phyloP scores from a whole-genome alignment of 2,888 invertebrate genomes.

The Ferrisia virgata region DNA sequence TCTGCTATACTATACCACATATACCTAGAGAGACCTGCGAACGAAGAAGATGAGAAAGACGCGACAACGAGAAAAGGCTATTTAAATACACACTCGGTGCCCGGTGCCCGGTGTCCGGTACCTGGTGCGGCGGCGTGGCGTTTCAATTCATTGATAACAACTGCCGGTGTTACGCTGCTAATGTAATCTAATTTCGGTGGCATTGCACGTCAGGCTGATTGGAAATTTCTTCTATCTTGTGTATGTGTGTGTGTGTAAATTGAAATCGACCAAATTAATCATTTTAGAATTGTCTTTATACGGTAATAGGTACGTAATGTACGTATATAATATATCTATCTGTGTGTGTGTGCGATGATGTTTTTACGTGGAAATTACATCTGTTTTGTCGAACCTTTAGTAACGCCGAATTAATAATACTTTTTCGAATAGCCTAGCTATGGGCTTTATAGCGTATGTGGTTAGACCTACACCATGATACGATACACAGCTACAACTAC shows the following conservation, averaged over 20 bases:
- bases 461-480: no score
- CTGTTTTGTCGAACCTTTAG: neutral
- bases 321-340: neutral
- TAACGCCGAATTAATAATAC: neutral
- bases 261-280: conserved; percentile 5
- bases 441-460: no score
- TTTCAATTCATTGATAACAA: conserved; percentile 19
- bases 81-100: conserved; percentile 6
- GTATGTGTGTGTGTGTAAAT: neutral
- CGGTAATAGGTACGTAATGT: no score
- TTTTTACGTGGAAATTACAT: neutral
- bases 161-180: conserved; percentile 35
- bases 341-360: neutral
- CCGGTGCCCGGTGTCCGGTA: no score
- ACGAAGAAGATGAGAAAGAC: conserved; percentile 31
- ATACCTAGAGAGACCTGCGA: neutral
- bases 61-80: conserved; percentile 1
- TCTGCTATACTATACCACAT: neutral
- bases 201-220: neutral
- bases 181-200: conserved; percentile 18
- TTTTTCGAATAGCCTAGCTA: neutral
- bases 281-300: neutral
- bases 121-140: neutral
- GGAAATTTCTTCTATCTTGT: neutral
- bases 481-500: no score